Conservation (phyloP, 2,797 vertebrate species). For the Tiaroga cobitis region DNA sequence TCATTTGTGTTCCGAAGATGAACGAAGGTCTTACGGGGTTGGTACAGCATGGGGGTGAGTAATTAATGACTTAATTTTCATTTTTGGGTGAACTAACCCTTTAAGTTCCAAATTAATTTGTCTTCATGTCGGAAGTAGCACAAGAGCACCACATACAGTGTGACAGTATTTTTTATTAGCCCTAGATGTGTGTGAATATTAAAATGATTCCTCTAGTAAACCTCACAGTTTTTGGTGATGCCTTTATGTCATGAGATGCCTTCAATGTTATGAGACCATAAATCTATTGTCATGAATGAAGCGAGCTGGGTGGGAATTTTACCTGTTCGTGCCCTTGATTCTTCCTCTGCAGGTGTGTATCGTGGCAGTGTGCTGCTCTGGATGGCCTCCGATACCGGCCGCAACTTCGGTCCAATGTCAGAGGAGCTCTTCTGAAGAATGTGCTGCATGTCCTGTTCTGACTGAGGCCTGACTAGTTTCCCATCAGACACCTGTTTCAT, state of each 20-base stretch:
- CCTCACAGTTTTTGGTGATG: background rate
- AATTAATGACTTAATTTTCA: too few relatives aligned
- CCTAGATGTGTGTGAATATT: background rate
- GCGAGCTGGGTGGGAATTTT: constrained; percentile 21
- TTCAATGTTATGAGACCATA: background rate
- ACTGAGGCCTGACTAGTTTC: constrained; percentile 62
- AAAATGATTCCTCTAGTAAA: background rate
- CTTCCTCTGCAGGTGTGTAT: constrained; percentile 56
- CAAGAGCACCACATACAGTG: background rate
- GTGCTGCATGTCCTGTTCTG: constrained; percentile 68
- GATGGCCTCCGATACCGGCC: constrained; percentile 67
- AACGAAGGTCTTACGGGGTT: too few relatives aligned
- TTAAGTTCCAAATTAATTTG: background rate
- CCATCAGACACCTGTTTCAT: constrained; percentile 45
- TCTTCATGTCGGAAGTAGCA: background rate
- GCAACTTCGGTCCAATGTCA: constrained; percentile 67
- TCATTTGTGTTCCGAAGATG: too few relatives aligned
- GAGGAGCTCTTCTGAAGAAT: constrained; percentile 68
- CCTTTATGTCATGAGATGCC: too few relatives aligned
- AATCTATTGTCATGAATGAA: background rate
- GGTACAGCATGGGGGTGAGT: too few relatives aligned
- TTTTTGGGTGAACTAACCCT: too few relatives aligned
- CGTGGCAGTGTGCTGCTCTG: constrained; percentile 72
- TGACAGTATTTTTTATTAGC: background rate
- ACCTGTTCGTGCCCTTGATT: constrained; percentile 74